Base-by-base conservation (phyloP, 2,797 vertebrate genomes). In the Lithobates sylvaticus region DNA sequence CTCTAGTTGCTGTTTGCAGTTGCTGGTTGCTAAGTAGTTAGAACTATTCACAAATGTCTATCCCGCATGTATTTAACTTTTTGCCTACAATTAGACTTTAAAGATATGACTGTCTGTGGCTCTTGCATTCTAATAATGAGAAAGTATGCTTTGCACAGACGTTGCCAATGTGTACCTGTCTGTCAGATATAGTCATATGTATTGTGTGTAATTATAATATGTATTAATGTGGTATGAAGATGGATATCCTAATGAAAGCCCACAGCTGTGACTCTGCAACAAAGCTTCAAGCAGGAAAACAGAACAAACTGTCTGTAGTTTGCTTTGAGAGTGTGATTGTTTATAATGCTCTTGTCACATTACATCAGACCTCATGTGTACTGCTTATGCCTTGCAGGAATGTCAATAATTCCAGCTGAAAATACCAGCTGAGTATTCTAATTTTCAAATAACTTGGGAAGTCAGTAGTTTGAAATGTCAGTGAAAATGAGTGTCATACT, bases 261-360 rank as follows among this genome's bases (percentile, higher is more conserved):
- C 75, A 61, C 84, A 86, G 61, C 78, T 86, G 78, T 10, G 78
- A 26, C 58, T 73, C 34, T 12, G 29, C 15, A 54, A 47, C 23
- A 54, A 73, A 39, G 72, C 84, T 70, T 7, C 9, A n/a, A 76
- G 84, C 71, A 75, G 10, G 21, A 76, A 75, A 58, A 67, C 16
- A 70, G 71, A 81, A 71, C 68, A 70, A 81, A 69, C 39, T 42
- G 58, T 76, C 77, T 74, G 54, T n/a, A 21, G 15, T 80, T 81
- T 83, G 36, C 34, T 42, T 68, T 83, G 10, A 73, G 54, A 65
- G 68, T 67, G 75, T 65, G 74, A 50, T 44, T 87, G 85, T 78
- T 87, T 87, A 78, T 67, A 78, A 78, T 73, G 75, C 76, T 87
- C 81, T 68, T 87, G 85, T 87, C 85, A 78, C 79, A 78, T 86